Evolutionary conservation across 1,140 invertebrate genomes (phyloP), one percentile per base, ranked within the genome.

Genomic region (Drosophila ercepeae): DNA sequence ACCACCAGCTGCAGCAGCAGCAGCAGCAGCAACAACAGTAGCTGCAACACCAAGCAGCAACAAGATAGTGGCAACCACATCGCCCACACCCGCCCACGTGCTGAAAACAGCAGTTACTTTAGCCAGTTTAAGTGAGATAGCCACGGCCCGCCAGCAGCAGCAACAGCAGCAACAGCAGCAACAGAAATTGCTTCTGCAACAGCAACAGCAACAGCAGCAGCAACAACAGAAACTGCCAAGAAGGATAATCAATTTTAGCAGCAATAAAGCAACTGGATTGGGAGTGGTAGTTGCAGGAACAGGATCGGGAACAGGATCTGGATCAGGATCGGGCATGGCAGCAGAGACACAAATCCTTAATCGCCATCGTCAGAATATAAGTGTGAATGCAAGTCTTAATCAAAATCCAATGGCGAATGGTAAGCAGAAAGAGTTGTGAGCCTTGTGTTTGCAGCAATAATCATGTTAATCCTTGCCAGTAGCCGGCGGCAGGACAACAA

Each of bases 71-170:
- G n/a, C 57, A 23, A 48, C 65, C 52, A 57, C 74, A 61, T 65
- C 83, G 41, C 75, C 89, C 9, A 78, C 86, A 42, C 82, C 89
- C 32, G 78, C 86, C 23, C 88, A 91, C 68, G 78, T 91, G 25
- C 61, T 91, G 0, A 90, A 91, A 52, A 90, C 89, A 45, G 89
- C 89, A 21, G 89, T 91, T 42, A 90, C 89, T 48, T 68, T 90
- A 61, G 89, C 89, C 59, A 90, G 58, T 42, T 55, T 90, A 51
- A 86, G 89, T 67, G 89, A 90, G 57, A 90, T 90, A 51, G 81
- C 89, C 41, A 75, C 89, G 25, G 89, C 77, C 11, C 83, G 69
- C n/a, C 79, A 83, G 50, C 79, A 84, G 36, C 75, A 77, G 45
- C 75, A 74, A 11, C 68, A 81, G 44, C 70, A 75, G 50, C 63